phyloP scores from a whole-genome alignment of 37 sponge, comb jelly and placozoan species.

The Oopsacas minuta region DNA sequence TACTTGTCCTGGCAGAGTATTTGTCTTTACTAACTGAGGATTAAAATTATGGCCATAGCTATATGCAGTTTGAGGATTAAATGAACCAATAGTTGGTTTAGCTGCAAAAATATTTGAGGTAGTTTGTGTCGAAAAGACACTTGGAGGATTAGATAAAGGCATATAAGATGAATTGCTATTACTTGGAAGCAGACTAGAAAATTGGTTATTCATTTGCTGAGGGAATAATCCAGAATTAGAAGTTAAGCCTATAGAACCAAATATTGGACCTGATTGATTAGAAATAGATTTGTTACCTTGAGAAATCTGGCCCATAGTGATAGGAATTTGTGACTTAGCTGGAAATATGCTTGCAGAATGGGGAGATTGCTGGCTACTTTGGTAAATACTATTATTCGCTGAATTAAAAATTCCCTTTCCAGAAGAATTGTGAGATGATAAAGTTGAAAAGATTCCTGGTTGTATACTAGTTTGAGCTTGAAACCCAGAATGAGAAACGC shows the following conservation, averaged over 20 bases:
- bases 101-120: neutral
- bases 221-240: neutral
- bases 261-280: neutral
- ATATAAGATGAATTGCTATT: neutral
- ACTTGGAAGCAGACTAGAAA: neutral
- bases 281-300: neutral
- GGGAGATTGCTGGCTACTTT: neutral
- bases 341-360: neutral
- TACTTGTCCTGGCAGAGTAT: neutral
- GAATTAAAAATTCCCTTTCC: neutral
- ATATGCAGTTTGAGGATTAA: neutral
- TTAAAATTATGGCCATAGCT: neutral
- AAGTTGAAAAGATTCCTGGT: neutral
- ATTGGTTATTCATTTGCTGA: neutral
- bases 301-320: neutral
- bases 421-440: neutral
- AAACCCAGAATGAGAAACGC: conserved; percentile 7
- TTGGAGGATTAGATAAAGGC: neutral
- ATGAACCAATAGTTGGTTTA: neutral
- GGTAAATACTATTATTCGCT: neutral
- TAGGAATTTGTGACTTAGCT: neutral
- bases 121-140: neutral
- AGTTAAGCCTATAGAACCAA: neutral
- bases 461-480: neutral
- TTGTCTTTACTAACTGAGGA: neutral